phyloP scores from a whole-genome alignment of 2,888 invertebrate genomes.

The Euzetes globulus region DNA sequence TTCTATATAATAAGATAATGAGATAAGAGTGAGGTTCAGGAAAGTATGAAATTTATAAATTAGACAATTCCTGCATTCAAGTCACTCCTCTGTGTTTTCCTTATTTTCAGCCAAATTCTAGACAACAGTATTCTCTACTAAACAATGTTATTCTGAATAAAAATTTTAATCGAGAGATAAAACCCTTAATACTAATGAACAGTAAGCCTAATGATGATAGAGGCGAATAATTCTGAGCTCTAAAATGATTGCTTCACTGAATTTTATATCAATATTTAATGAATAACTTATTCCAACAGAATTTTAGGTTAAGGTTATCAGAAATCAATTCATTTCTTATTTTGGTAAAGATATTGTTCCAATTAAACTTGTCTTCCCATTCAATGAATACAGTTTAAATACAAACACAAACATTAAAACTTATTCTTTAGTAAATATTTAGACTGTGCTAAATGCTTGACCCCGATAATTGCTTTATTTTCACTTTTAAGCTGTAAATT shows the following conservation, averaged over 20 bases:
- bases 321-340: too few species aligned
- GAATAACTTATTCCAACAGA: too few species aligned
- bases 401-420: too few species aligned
- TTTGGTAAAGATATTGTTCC: too few species aligned
- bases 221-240: background rate
- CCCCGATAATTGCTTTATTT: too few species aligned
- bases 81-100: constrained; percentile 1
- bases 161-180: constrained; percentile 20
- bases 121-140: background rate
- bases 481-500: too few species aligned
- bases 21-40: background rate
- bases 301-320: too few species aligned
- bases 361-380: too few species aligned
- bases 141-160: background rate
- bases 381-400: too few species aligned
- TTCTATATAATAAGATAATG: background rate
- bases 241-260: background rate
- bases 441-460: too few species aligned
- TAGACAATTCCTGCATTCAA: constrained; percentile 21
- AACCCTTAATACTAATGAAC: background rate
- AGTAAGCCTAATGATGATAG: background rate
- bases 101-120: background rate
- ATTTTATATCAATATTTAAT: background rate
- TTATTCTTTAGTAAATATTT: too few species aligned
- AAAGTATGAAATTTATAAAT: constrained; percentile 25